phyloP scores from a whole-genome alignment of 2,113 vertebrate species.

The Philantomba maxwellii region DNA sequence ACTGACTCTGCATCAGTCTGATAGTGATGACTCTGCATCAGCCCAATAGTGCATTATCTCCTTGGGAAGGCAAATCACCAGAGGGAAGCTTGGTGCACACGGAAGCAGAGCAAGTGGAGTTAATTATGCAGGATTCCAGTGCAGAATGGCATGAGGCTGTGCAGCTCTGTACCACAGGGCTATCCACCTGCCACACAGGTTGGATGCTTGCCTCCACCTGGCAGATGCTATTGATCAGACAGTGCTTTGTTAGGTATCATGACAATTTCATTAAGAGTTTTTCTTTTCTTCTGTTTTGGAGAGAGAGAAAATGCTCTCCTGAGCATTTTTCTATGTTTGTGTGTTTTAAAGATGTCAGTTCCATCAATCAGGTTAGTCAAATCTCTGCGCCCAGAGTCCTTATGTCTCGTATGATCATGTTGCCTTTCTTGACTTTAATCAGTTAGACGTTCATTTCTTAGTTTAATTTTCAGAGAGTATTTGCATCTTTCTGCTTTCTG shows the following conservation, averaged over 20 bases:
- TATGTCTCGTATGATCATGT: not conserved
- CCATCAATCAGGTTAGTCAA: not conserved
- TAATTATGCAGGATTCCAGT: not conserved
- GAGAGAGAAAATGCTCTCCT: not conserved
- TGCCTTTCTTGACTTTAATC: not conserved
- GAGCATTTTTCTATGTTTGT: not conserved
- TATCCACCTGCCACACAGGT: not conserved
- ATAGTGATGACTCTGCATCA: not conserved
- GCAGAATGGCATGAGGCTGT: not conserved
- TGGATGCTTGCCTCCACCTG: not conserved
- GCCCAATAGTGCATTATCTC: not conserved
- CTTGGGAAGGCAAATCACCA: not conserved
- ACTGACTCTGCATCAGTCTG: not conserved
- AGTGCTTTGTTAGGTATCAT: not conserved
- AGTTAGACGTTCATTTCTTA: not conserved
- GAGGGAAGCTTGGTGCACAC: not conserved
- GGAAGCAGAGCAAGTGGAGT: not conserved
- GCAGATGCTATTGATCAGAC: not conserved
- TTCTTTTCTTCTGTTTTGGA: constrained; percentile 6
- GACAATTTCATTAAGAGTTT: not conserved
- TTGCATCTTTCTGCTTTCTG: constrained; percentile 17
- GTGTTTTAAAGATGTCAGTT: not conserved
- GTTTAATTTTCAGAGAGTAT: not conserved
- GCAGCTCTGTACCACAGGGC: not conserved
- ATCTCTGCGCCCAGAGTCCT: not conserved